Percentiles rank a stretch among this genome's conserved stretches.
Conservation (phyloP, 2,797 vertebrate genomes). For the Bovichtus variegatus region DNA sequence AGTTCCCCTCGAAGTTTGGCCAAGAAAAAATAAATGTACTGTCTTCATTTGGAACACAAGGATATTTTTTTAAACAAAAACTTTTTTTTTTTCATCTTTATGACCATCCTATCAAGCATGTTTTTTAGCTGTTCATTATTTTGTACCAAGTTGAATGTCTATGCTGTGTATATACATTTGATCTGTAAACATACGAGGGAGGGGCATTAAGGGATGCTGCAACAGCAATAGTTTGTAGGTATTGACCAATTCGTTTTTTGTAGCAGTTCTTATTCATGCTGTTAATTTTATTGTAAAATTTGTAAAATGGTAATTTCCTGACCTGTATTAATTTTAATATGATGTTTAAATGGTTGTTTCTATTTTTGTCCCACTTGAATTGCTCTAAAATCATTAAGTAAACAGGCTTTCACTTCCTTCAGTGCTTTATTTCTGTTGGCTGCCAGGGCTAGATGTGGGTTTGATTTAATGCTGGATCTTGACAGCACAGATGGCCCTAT, state of each 20-base stretch:
- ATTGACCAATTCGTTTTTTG: slow-evolving; percentile 44
- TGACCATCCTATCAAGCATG: slow-evolving; percentile 27
- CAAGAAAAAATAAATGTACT: slow-evolving; percentile 85
- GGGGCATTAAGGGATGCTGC: slow-evolving; percentile 21
- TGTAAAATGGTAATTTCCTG: slow-evolving; percentile 45
- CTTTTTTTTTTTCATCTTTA: slow-evolving; percentile 35
- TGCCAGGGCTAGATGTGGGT: not conserved
- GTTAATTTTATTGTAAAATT: slow-evolving; percentile 60
- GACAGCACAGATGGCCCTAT: not conserved
- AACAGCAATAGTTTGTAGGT: slow-evolving; percentile 5
- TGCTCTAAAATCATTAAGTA: slow-evolving; percentile 44
- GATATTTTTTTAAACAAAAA: slow-evolving; percentile 43
- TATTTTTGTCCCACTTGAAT: slow-evolving; percentile 44
- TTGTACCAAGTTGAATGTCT: slow-evolving; percentile 49
- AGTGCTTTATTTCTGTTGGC: slow-evolving; percentile 20
- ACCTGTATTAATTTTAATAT: slow-evolving; percentile 48
- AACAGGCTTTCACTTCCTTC: slow-evolving; percentile 32
- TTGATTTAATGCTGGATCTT: not conserved
- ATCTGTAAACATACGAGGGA: slow-evolving; percentile 31
- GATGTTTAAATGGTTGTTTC: slow-evolving; percentile 41
- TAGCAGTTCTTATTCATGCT: slow-evolving; percentile 30
- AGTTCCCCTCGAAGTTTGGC: slow-evolving; percentile 93
- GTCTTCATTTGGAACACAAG: slow-evolving; percentile 12
- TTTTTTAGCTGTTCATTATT: slow-evolving; percentile 39
- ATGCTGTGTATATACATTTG: slow-evolving; percentile 33